Base-by-base conservation (phyloP, 2,797 vertebrate genomes). In the Megalops cyprinoides region DNA sequence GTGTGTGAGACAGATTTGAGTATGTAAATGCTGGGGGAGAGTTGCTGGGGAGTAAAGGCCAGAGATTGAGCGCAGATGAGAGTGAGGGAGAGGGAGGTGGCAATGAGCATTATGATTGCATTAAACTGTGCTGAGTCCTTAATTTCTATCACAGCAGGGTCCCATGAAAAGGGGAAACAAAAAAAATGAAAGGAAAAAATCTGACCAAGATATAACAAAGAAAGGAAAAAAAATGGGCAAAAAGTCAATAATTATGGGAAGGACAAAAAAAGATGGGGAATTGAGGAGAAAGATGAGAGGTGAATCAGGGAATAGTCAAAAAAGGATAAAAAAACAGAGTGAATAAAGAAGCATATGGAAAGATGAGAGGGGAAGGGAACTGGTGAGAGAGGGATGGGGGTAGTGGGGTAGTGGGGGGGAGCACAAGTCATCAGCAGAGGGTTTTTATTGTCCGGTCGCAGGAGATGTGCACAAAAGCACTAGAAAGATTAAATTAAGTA, bases 401-500 rank as follows among this genome's bases (percentile, higher is more conserved):
- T 85, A 86, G 81, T 87, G 81, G 82, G 82, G 85, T 51, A 49
- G 81, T 49, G 39, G 56, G 89, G 86, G 85, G 86, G 87, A 84
- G 85, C 80, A 85, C 84, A 89, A 94, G 93, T 94, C 93, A 92
- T 93, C 94, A 94, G 93, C 87, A 89, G 93, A 94, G 95, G 94
- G 94, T 97, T 96, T 97, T 91, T 97, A 97, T 97, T 95, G 92
- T 97, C 94, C 92, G 94, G 96, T 97, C 96, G 97, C 92, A 92
- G 93, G 94, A 95, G 96, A 96, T 96, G 94, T 95, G 95, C 96
- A 97, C 95, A 96, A 97, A 97, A 95, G 96, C 97, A 96, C 94
- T 91, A 94, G 94, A 95, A 97, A 99, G 97, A 99, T 99, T 99
- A 98, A 99, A 98, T 99, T 99, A 99, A 98, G 97, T 98, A 98